These are phyloP conservation scores for Dynastes tityus DNA, from an alignment of 2,888 invertebrate species.

Conservation along the genomic window DNA sequence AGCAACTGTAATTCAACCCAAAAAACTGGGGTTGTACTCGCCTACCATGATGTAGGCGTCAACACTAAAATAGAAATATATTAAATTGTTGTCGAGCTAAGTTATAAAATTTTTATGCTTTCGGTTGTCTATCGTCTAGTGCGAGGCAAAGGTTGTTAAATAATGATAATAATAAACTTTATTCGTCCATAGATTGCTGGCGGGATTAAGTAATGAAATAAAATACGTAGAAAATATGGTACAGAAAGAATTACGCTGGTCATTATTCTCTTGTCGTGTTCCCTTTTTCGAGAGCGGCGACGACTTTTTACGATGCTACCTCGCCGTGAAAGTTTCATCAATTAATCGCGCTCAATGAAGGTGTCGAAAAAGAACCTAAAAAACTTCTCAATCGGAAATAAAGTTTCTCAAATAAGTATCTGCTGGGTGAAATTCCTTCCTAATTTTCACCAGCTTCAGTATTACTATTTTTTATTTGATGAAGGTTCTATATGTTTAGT, in stretches of 20 bases:
- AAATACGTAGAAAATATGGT: slow-evolving; percentile 24
- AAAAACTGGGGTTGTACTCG: too few relatives aligned
- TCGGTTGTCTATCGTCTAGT: slow-evolving; percentile 20
- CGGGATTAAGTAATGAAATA: slow-evolving; percentile 38
- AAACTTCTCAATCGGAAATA: slow-evolving; percentile 2
- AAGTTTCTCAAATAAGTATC: background rate
- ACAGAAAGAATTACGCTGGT: slow-evolving; percentile 24
- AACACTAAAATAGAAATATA: background rate
- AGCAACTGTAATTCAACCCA: background rate
- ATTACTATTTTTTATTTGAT: too few relatives aligned
- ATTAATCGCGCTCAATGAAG: slow-evolving; percentile 28
- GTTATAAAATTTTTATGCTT: slow-evolving; percentile 32
- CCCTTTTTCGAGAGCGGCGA: slow-evolving; percentile 6
- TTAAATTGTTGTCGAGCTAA: slow-evolving; percentile 13
- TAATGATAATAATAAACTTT: slow-evolving; percentile 38
- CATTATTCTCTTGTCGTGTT: slow-evolving; percentile 11
- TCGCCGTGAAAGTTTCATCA: slow-evolving; percentile 30
- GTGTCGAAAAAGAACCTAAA: slow-evolving; percentile 4
- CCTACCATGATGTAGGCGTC: slow-evolving; percentile 3
- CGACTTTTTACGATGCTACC: slow-evolving; percentile 14
- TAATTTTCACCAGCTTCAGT: too few relatives aligned
- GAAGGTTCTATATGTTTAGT: too few relatives aligned
- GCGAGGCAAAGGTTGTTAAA: slow-evolving; percentile 13
- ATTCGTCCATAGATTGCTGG: slow-evolving; percentile 25
- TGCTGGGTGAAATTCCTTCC: too few relatives aligned